Conservation (phyloP, 2,888 invertebrate species). For the Trisateles emortualis region DNA sequence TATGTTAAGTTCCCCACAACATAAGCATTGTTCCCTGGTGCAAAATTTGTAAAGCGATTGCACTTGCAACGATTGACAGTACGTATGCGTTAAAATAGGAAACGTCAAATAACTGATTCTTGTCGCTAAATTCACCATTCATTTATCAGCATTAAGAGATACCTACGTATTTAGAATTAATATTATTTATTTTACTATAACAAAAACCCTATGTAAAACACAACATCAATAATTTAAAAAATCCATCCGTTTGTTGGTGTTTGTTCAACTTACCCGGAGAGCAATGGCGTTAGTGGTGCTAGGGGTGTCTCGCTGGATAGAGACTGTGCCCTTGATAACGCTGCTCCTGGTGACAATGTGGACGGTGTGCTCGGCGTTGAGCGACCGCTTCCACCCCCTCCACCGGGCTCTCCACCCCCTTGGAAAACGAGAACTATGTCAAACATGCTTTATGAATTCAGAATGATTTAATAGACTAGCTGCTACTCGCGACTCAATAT, state of each 20-base stretch:
- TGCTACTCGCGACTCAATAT: too few species aligned
- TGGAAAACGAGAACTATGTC: too few species aligned
- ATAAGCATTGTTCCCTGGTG: too few species aligned
- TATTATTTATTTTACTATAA: not conserved
- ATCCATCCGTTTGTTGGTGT: not conserved
- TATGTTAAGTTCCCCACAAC: too few species aligned
- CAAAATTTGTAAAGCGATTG: too few species aligned
- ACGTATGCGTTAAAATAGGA: too few species aligned
- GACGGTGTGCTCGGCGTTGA: conserved; percentile 87
- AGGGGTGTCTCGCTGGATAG: conserved; percentile 83
- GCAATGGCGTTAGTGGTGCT: conserved; percentile 76
- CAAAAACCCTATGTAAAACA: not conserved
- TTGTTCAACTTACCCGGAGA: conserved; percentile 71
- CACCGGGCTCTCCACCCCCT: conserved; percentile 75
- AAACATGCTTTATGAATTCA: too few species aligned
- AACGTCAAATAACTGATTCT: not conserved
- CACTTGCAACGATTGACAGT: too few species aligned
- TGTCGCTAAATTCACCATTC: not conserved
- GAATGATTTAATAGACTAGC: too few species aligned
- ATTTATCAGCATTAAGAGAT: conserved; percentile 9
- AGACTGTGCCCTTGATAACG: conserved; percentile 79
- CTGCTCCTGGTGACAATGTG: conserved; percentile 87
- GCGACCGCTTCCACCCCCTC: conserved; percentile 77
- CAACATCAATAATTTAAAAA: not conserved
- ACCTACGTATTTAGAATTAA: not conserved